phyloP scores from a whole-genome alignment of 2,888 invertebrate genomes.

The Pinctada fucata region DNA sequence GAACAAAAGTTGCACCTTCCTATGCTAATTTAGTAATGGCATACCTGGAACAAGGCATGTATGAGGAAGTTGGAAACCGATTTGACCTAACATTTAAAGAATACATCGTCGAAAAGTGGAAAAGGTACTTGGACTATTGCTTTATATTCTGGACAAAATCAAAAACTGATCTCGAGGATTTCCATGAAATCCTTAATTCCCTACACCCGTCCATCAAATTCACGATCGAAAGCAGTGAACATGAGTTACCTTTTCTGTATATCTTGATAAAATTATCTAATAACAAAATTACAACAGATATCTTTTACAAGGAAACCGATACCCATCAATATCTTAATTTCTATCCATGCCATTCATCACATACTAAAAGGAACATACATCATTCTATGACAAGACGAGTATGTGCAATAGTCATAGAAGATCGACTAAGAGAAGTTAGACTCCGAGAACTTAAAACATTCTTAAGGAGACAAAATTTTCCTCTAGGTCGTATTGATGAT shows the following conservation, averaged over 20 bases:
- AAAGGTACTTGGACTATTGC: constrained; percentile 14
- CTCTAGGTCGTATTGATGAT: neutral
- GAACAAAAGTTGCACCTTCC: constrained; percentile 38
- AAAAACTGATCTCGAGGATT: neutral
- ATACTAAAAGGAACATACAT: neutral
- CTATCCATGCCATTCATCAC: neutral
- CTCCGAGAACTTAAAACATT: neutral
- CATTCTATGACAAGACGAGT: neutral
- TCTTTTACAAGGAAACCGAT: constrained; percentile 23
- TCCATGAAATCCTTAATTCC: neutral
- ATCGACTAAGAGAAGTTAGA: neutral
- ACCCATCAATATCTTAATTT: constrained; percentile 26
- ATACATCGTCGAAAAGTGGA: constrained; percentile 1
- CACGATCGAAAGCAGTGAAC: neutral
- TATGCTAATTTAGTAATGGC: constrained; percentile 35
- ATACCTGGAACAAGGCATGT: constrained; percentile 29
- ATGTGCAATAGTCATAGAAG: neutral
- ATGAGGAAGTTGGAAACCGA: constrained; percentile 9
- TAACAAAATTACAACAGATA: constrained; percentile 13
- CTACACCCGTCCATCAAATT: neutral
- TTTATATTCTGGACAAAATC: constrained; percentile 13
- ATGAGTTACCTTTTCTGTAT: constrained; percentile 11
- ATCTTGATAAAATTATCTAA: neutral
- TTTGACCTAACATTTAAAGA: neutral
- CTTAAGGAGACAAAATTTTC: neutral